A percentile compares a stretch with the other conserved stretches of the same genome.
Evolutionary conservation across 2,113 vertebrate species (phyloP).

Genomic region (Phocoena sinus): DNA sequence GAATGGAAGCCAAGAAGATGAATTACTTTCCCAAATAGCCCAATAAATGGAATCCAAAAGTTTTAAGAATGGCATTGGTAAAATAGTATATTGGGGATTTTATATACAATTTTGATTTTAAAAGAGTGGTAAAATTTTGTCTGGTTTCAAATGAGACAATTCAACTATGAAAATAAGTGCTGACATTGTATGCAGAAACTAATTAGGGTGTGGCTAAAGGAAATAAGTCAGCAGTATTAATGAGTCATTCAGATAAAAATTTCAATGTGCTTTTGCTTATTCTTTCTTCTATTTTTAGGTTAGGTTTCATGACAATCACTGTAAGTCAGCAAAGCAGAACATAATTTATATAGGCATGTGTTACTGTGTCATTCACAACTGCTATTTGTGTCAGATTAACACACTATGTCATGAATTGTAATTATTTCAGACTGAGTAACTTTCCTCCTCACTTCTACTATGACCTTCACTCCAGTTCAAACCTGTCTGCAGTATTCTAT

Average conservation of each 20-base stretch:
- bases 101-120: conserved; percentile 11
- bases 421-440: background rate
- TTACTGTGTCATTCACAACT: background rate
- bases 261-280: background rate
- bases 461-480: background rate
- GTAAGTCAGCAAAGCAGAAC: background rate
- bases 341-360: background rate
- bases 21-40: background rate
- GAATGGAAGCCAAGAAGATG: background rate
- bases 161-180: conserved; percentile 2
- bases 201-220: background rate
- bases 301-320: background rate
- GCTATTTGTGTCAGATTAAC: background rate
- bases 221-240: background rate
- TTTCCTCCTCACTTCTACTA: background rate
- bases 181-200: background rate
- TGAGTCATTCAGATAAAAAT: background rate
- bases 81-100: background rate
- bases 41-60: background rate
- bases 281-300: background rate
- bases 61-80: conserved; percentile 17
- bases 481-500: background rate
- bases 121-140: background rate
- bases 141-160: background rate
- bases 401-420: background rate